These are phyloP conservation scores for Agriopis leucophaearia DNA, from an alignment of 2,888 invertebrate genomes.

Conservation along the genomic window DNA sequence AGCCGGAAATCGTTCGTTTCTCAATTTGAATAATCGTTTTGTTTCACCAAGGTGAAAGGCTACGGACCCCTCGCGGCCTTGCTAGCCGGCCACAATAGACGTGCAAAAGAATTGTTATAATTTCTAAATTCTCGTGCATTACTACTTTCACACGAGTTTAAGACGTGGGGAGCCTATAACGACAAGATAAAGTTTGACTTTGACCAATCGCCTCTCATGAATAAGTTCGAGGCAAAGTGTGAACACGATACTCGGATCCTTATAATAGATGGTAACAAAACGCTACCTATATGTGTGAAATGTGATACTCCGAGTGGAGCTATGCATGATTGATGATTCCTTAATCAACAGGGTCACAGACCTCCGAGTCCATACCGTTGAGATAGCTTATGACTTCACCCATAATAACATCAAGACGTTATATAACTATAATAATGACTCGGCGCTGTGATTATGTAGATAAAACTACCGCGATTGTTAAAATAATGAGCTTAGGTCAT, in stretches of 20 bases:
- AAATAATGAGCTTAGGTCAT: constrained; percentile 44
- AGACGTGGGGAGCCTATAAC: constrained; percentile 22
- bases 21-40: constrained; percentile 72
- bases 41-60: constrained; percentile 67
- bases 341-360: constrained; percentile 79
- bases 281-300: constrained; percentile 70
- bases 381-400: constrained; percentile 72
- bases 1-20: constrained; percentile 81
- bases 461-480: constrained; percentile 34
- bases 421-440: constrained; percentile 50
- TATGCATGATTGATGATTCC: constrained; percentile 81
- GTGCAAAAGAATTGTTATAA: constrained; percentile 36
- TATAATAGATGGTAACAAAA: constrained; percentile 55
- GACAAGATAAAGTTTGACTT: constrained; percentile 34
- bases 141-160: constrained; percentile 30
- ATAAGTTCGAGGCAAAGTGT: constrained; percentile 38
- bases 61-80: constrained; percentile 65
- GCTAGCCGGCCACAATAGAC: constrained; percentile 46
- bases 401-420: constrained; percentile 59
- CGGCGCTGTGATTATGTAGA: constrained; percentile 31
- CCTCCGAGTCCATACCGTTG: constrained; percentile 58
- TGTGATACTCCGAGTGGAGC: constrained; percentile 70
- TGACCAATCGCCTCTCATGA: constrained; percentile 41
- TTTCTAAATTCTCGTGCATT: constrained; percentile 25
- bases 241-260: constrained; percentile 52